phyloP scores from a whole-genome alignment of 2,797 vertebrate species.

The Aplochiton taeniatus region DNA sequence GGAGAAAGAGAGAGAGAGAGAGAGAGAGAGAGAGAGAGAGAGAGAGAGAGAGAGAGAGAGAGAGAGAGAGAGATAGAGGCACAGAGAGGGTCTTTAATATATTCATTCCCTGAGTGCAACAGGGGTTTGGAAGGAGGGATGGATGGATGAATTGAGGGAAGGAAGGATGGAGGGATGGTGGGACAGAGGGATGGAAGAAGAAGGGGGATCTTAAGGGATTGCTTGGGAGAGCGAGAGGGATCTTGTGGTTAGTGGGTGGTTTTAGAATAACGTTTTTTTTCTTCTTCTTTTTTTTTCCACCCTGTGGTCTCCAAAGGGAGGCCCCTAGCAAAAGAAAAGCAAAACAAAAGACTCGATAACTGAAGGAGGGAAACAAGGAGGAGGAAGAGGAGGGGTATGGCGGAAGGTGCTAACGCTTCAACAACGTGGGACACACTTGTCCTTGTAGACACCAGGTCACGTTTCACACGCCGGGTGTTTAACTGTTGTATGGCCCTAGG shows the following conservation, averaged over 20 bases:
- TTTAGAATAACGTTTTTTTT: constrained; percentile 44
- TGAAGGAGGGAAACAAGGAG: constrained; percentile 7
- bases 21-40: not conserved
- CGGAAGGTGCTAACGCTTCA: constrained; percentile 11
- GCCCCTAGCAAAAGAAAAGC: constrained; percentile 43
- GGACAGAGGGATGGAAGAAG: not conserved
- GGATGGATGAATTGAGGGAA: constrained; percentile 44
- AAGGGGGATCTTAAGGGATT: constrained; percentile 47
- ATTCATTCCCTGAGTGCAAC: constrained; percentile 75
- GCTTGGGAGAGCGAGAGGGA: constrained; percentile 17
- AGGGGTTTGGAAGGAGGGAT: constrained; percentile 65
- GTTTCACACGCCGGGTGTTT: constrained; percentile 45
- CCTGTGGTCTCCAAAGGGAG: constrained; percentile 39
- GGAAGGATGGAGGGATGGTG: constrained; percentile 37
- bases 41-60: not conserved
- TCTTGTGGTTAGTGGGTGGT: constrained; percentile 37
- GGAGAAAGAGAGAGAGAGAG: not conserved
- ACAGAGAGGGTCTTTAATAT: constrained; percentile 64
- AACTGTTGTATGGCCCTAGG: constrained; percentile 56
- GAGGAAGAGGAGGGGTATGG: not conserved
- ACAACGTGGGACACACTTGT: not conserved
- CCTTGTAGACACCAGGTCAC: constrained; percentile 4
- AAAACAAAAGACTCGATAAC: constrained; percentile 45
- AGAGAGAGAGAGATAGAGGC: not conserved
- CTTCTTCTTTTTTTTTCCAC: constrained; percentile 15